phyloP scores from a whole-genome alignment of 2,797 vertebrate genomes.

The Silurus aristotelis region DNA sequence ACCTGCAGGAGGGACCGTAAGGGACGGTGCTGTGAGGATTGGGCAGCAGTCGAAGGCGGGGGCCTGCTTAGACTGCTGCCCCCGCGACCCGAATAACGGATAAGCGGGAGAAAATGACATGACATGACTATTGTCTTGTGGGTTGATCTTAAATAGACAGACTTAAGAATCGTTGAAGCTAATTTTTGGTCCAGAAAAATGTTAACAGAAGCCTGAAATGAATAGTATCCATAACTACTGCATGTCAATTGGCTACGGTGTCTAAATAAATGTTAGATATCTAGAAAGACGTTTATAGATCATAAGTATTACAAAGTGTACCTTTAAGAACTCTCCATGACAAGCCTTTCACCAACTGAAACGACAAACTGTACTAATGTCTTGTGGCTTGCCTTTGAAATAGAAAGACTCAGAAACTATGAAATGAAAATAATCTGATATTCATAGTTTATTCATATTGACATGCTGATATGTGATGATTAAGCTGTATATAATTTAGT shows the following conservation, averaged over 20 bases:
- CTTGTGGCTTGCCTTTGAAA: no score
- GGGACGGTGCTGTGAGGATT: no score
- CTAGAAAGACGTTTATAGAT: no score
- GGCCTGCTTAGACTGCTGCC: no score
- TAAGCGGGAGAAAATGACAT: no score
- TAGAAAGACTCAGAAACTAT: not conserved
- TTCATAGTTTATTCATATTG: not conserved
- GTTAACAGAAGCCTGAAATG: not conserved
- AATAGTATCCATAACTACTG: not conserved
- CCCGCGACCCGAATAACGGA: no score
- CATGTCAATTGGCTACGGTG: no score
- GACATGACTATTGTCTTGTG: not conserved
- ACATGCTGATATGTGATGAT: not conserved
- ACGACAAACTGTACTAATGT: no score
- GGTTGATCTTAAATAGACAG: not conserved
- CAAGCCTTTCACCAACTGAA: not conserved
- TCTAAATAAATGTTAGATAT: not conserved
- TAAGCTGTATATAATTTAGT: not conserved
- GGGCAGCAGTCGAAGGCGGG: no score
- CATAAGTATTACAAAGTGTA: not conserved
- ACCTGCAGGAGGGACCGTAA: no score
- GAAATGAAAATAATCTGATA: not conserved
- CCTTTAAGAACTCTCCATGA: not conserved
- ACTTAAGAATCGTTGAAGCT: not conserved
- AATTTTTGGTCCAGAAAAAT: not conserved